phyloP scores from a whole-genome alignment of 2,113 vertebrate genomes.

The Erythrolamprus reginae region DNA sequence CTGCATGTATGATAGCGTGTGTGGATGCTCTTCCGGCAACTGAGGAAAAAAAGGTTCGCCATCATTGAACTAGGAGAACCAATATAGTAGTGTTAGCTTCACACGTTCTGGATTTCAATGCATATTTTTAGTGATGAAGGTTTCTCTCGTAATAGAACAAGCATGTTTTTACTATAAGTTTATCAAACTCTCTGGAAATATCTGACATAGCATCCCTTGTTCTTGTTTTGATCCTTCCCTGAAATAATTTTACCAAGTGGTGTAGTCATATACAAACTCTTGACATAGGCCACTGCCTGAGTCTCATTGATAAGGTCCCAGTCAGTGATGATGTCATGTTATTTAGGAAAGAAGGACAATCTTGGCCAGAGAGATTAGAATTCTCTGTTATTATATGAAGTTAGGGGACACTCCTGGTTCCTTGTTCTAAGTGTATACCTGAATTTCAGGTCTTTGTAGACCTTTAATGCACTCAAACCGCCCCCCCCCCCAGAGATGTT shows the following conservation, averaged over 20 bases:
- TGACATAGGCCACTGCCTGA: neutral
- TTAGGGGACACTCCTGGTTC: neutral
- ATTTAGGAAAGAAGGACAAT: neutral
- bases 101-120: neutral
- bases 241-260: neutral
- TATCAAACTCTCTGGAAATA: neutral
- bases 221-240: neutral
- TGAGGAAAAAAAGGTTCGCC: too few species aligned
- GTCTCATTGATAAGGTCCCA: neutral
- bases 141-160: neutral
- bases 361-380: neutral
- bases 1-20: too few species aligned
- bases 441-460: neutral
- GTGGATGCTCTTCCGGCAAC: too few species aligned
- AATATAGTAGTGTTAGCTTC: neutral
- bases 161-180: neutral
- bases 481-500: too few species aligned
- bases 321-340: neutral
- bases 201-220: neutral
- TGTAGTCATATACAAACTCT: neutral
- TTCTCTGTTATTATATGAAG: neutral
- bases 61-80: constrained; percentile 28
- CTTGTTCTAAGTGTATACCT: neutral
- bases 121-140: neutral
- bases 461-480: neutral